A percentile compares a stretch with the other conserved stretches of the same genome.
phyloP scores from a whole-genome alignment of 2,888 invertebrate genomes.

The Fabriciana adippe region DNA sequence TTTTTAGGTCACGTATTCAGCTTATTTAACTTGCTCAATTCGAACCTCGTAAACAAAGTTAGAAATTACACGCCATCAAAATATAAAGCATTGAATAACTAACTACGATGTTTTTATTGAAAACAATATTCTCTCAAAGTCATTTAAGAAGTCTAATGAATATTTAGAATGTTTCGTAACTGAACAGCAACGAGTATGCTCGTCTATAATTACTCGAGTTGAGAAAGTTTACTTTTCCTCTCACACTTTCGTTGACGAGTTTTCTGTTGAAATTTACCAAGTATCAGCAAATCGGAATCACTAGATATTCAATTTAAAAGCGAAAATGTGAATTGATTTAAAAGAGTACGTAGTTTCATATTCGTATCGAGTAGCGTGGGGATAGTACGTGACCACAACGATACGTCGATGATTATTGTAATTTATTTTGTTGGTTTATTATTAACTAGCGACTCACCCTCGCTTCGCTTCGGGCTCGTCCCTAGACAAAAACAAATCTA shows the following conservation, averaged over 20 bases:
- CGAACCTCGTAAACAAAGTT: not conserved
- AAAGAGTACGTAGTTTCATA: not conserved
- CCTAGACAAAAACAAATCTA: too few species aligned
- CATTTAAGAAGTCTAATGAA: not conserved
- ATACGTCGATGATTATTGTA: not conserved
- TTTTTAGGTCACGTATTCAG: not conserved
- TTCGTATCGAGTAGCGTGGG: not conserved
- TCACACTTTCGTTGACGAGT: slow-evolving; percentile 19
- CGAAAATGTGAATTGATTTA: slow-evolving; percentile 10
- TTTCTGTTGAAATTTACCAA: slow-evolving; percentile 8
- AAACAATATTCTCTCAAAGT: not conserved
- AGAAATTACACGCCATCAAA: not conserved
- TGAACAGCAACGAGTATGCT: not conserved
- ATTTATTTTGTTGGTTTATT: not conserved
- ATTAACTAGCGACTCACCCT: too few species aligned
- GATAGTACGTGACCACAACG: not conserved
- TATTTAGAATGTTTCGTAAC: slow-evolving; percentile 15
- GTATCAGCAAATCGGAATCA: slow-evolving; percentile 8
- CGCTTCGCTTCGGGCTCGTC: too few species aligned
- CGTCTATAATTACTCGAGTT: slow-evolving; percentile 21
- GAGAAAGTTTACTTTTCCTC: slow-evolving; percentile 14
- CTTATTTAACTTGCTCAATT: not conserved
- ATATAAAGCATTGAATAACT: not conserved
- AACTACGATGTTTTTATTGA: not conserved
- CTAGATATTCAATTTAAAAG: slow-evolving; percentile 21